Base-by-base conservation (phyloP, 2,888 invertebrate species). In the Masnerella sp. region DNA sequence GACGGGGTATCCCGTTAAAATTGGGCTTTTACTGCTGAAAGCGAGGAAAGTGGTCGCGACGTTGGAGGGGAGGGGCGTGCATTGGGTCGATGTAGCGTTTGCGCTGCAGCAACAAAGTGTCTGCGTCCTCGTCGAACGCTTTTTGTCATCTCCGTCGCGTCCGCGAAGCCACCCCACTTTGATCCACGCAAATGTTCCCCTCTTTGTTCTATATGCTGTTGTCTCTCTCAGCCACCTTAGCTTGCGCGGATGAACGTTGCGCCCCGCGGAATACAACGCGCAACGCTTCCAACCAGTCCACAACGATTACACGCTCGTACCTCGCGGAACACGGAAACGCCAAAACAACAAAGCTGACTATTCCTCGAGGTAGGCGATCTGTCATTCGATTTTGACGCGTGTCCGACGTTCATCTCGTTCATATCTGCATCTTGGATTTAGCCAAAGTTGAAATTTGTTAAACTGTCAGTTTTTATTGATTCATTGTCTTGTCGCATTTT, bases 31-130 rank as follows among this genome's bases (percentile, higher is more conserved):
- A 34, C 38, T 59, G 59, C 5, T 47, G 30, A 34, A 43, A 36
- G 43, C 30, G 28, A 54, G 20, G 40, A 47, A 67, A 56, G 20
- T 32, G 49, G 56, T 49, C 8, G 56, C 56, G 40, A 40, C 22
- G 67, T 9, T 25, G 14, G 15, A n/a, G 28, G 43, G 28, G 51
- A 22, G 59, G 54, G 40, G 56, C 25, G 59, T 40, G 65, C 61
- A 73, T 20, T 38, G 80, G 83, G 83, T 84, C 84, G 84, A 84
- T 84, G 82, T 80, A 82, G 83, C 82, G 82, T 79, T 82, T 81
- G 81, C 82, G 81, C 82, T 80, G 77, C 80, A 71, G 77, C 68
- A 43, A 38, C 54, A 18, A 43, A 61, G 47, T 62, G 62, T 34
- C 25, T 62, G 61, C 32, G 25, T 70, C 70, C 42, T 42, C 54